Conservation (phyloP, 2,113 vertebrate genomes). For the Dipodomys stephensi region DNA sequence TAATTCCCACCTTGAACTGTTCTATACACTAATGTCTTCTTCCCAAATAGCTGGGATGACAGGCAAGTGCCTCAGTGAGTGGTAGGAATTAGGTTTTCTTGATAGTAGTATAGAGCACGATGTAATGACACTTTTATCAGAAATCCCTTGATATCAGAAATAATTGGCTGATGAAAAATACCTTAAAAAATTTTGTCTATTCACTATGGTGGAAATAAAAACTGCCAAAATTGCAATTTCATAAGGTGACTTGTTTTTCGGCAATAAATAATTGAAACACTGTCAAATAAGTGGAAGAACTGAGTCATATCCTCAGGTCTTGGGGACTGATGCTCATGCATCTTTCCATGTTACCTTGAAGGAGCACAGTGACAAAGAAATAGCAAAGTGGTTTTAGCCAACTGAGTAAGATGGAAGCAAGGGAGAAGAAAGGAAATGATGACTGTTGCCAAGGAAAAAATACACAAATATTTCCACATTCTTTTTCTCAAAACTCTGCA, state of each 20-base stretch:
- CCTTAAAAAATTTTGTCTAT: not conserved
- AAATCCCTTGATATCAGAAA: not conserved
- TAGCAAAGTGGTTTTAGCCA: not conserved
- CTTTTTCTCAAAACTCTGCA: not conserved
- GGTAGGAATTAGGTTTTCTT: not conserved
- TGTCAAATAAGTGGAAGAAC: slow-evolving; percentile 41
- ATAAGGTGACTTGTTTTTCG: slow-evolving; percentile 45
- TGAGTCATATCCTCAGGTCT: not conserved
- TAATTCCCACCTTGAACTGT: too few relatives aligned
- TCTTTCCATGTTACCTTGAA: not conserved
- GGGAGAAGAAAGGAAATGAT: not conserved
- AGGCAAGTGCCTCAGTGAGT: too few relatives aligned
- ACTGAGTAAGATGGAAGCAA: not conserved
- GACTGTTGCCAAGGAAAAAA: not conserved
- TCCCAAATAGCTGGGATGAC: too few relatives aligned
- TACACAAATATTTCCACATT: too few relatives aligned
- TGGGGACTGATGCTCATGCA: not conserved
- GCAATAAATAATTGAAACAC: slow-evolving; percentile 45
- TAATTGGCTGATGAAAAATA: not conserved
- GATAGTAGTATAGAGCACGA: not conserved
- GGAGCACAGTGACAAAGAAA: not conserved
- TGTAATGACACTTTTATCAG: too few relatives aligned
- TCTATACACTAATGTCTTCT: too few relatives aligned
- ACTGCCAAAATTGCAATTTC: slow-evolving; percentile 7
- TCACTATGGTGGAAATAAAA: not conserved